phyloP scores from a whole-genome alignment of 2,797 vertebrate genomes.

The Coreius guichenoti region DNA sequence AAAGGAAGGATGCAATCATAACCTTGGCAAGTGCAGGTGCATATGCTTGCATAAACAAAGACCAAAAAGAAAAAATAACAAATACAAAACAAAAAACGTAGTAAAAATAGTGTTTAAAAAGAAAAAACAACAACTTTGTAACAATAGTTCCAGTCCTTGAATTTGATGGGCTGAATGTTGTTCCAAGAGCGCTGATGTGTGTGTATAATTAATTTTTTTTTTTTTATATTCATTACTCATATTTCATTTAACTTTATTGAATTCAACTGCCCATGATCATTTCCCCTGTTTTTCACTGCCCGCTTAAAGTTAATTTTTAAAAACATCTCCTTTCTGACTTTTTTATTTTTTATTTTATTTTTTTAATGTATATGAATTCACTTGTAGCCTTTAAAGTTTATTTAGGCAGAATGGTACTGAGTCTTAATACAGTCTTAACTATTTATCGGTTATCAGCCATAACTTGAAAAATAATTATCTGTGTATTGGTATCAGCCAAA shows the following conservation, averaged over 20 bases:
- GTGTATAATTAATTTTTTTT: too few species aligned
- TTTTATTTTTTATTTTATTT: not conserved
- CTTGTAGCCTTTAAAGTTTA: not conserved
- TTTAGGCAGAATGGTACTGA: not conserved
- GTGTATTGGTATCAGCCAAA: not conserved
- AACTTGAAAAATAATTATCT: not conserved
- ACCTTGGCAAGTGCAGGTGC: constrained; percentile 4
- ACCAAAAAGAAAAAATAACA: too few species aligned
- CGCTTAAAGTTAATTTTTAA: not conserved
- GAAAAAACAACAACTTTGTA: too few species aligned
- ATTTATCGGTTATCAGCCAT: too few species aligned
- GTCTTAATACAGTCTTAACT: too few species aligned
- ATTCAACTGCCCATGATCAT: not conserved
- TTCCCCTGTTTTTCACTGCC: not conserved
- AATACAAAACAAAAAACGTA: not conserved
- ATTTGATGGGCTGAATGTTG: not conserved
- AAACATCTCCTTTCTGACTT: too few species aligned
- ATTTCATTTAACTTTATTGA: not conserved
- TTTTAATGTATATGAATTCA: not conserved
- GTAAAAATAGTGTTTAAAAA: too few species aligned
- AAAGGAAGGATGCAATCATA: not conserved
- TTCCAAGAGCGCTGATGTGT: not conserved
- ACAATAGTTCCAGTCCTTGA: not conserved
- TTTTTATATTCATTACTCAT: not conserved
- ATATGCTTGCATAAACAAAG: constrained; percentile 8